Evolutionary conservation across 1,140 invertebrate species (phyloP).

Genomic region (Bathynomus jamesi): DNA sequence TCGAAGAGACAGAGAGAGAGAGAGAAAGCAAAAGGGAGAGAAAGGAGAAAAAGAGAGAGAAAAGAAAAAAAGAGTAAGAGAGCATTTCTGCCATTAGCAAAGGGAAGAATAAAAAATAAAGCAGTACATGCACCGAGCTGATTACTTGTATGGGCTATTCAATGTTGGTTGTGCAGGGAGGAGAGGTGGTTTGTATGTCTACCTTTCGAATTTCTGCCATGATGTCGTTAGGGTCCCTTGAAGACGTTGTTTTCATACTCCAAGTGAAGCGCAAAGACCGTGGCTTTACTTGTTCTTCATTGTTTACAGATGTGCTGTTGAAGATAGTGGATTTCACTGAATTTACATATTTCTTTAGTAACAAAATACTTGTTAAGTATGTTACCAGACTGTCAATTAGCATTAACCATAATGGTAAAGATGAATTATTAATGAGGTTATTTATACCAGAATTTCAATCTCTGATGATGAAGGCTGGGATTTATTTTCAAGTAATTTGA

Average conservation of each 20-base stretch:
- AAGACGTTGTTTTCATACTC: slow-evolving; percentile 99
- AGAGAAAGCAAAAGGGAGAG: not conserved
- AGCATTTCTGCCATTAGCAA: not conserved
- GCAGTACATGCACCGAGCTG: slow-evolving; percentile 1
- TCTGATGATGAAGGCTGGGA: no score
- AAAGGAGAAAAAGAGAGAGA: not conserved
- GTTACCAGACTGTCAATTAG: no score
- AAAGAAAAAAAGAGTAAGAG: slow-evolving; percentile 6
- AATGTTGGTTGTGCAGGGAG: slow-evolving; percentile 1
- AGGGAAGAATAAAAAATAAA: not conserved
- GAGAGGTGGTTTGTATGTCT: slow-evolving; percentile 27
- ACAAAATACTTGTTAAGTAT: no score
- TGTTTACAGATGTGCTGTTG: slow-evolving; percentile 35
- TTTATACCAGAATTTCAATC: no score
- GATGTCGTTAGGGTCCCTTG: slow-evolving; percentile 96
- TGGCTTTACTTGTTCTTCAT: slow-evolving; percentile 85
- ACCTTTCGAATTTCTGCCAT: slow-evolving; percentile 98
- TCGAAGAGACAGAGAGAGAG: no score
- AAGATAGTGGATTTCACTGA: slow-evolving; percentile 3
- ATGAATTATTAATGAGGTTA: no score
- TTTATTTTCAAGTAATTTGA: no score
- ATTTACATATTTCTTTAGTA: slow-evolving; percentile 21
- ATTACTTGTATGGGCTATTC: not conserved
- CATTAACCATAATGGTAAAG: no score
- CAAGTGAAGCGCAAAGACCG: slow-evolving; percentile 96